phyloP scores from a whole-genome alignment of 2,113 vertebrate genomes.

The Atractosteus spatula region DNA sequence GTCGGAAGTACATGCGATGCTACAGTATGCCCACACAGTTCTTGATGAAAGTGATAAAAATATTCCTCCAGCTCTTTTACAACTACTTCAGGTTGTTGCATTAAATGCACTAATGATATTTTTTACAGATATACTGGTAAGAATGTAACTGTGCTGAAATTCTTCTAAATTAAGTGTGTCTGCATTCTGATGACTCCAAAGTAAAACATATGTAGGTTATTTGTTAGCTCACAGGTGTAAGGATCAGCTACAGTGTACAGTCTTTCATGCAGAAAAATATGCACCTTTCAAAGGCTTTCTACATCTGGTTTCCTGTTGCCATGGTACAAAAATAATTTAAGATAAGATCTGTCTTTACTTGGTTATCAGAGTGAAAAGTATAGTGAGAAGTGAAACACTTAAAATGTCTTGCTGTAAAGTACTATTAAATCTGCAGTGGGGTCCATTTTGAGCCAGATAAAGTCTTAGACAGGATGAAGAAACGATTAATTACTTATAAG shows the following conservation, averaged over 20 bases:
- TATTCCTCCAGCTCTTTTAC: no score
- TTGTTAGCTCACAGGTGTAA: not conserved
- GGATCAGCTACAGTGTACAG: not conserved
- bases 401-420: not conserved
- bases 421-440: not conserved
- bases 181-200: not conserved
- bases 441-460: not conserved
- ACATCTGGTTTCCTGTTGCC: not conserved
- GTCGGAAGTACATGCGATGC: not conserved
- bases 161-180: not conserved
- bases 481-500: conserved; percentile 7
- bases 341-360: conserved; percentile 2
- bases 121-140: no score
- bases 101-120: no score
- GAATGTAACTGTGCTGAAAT: not conserved
- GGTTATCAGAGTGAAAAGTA: conserved; percentile 2
- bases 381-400: not conserved
- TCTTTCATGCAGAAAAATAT: not conserved
- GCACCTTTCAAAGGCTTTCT: not conserved
- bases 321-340: not conserved
- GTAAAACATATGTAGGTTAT: not conserved
- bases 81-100: no score
- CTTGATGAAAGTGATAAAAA: not conserved
- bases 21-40: not conserved
- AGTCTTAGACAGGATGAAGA: conserved; percentile 5